phyloP scores from a whole-genome alignment of 1,140 invertebrate genomes.

The Brachionus koreanus region DNA sequence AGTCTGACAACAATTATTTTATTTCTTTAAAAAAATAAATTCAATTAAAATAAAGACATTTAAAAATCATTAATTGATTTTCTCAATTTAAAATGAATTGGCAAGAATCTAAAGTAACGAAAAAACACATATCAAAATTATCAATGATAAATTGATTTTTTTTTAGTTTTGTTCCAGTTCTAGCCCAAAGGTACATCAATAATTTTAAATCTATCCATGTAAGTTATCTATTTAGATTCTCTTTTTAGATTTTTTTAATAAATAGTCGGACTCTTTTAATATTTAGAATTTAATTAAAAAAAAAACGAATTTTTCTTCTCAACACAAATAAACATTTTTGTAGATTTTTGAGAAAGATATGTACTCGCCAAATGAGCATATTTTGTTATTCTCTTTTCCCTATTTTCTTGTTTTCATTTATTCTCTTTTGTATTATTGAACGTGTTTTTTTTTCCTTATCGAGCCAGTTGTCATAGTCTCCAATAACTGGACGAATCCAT shows the following conservation, averaged over 20 bases:
- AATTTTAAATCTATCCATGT: neutral
- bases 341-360: neutral
- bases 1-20: neutral
- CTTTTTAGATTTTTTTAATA: neutral
- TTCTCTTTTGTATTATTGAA: neutral
- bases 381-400: neutral
- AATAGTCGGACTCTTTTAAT: neutral
- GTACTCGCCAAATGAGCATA: neutral
- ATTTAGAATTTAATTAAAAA: constrained; percentile 7
- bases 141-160: constrained; percentile 33
- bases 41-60: neutral
- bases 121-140: neutral
- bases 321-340: neutral
- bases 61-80: neutral
- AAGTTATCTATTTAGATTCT: neutral
- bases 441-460: neutral
- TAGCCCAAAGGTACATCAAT: constrained; percentile 25
- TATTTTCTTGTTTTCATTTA: neutral
- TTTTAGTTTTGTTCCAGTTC: constrained; percentile 32
- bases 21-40: neutral
- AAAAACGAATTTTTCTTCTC: neutral
- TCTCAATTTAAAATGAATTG: neutral
- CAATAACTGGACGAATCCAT: constrained; percentile 6
- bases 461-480: neutral
- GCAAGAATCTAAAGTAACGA: neutral